Conservation (phyloP, 1,140 invertebrate genomes). For the Meteorus sp. region DNA sequence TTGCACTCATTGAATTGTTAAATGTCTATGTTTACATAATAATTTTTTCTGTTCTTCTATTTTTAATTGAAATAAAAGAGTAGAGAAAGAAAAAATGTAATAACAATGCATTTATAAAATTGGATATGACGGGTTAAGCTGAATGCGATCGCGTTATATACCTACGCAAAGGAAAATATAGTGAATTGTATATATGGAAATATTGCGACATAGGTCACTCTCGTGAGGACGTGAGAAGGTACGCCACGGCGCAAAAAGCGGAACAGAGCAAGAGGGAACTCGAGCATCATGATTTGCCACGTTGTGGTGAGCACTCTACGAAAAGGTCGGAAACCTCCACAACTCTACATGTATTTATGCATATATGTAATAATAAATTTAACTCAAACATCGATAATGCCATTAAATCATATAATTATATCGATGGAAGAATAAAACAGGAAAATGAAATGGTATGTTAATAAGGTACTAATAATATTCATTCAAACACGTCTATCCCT, state of each 20-base stretch:
- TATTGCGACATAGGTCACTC: constrained; percentile 44
- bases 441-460: too few species aligned
- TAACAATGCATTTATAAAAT: constrained; percentile 1
- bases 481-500: too few species aligned
- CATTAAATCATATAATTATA: too few species aligned
- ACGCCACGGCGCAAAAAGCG: constrained; percentile 28
- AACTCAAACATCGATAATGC: too few species aligned
- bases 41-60: too few species aligned
- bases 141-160: background rate
- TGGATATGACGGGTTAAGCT: too few species aligned
- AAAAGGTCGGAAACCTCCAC: constrained; percentile 36
- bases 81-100: background rate
- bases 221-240: constrained; percentile 39
- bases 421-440: too few species aligned
- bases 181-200: constrained; percentile 6
- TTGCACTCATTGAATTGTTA: background rate
- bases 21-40: too few species aligned
- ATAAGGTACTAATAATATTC: too few species aligned
- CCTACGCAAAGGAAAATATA: constrained; percentile 3
- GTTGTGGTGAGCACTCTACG: constrained; percentile 2
- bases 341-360: too few species aligned
- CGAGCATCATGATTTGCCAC: constrained; percentile 37
- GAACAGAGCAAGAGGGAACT: constrained; percentile 30
- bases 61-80: background rate
- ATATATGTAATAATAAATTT: too few species aligned